These are phyloP conservation scores for Brevimyrus niger DNA, from an alignment of 2,113 vertebrate genomes.

Conservation along the genomic window DNA sequence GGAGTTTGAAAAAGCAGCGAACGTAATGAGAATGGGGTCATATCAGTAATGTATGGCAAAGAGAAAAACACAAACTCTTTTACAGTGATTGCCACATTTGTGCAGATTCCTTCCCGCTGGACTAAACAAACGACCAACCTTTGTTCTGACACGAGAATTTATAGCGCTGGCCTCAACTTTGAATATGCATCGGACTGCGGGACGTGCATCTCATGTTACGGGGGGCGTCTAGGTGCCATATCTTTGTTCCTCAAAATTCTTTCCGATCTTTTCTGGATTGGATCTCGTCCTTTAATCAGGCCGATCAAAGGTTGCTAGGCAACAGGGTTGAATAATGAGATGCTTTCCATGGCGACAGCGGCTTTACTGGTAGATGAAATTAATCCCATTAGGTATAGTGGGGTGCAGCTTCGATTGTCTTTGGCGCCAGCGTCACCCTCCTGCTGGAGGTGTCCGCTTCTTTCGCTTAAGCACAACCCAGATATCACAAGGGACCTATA, in stretches of 20 bases:
- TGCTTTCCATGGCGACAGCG: conserved; percentile 16
- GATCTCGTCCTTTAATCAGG: conserved; percentile 5
- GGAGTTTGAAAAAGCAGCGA: not conserved
- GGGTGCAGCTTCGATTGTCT: conserved; percentile 13
- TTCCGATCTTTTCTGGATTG: not conserved
- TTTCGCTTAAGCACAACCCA: not conserved
- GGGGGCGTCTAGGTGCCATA: not conserved
- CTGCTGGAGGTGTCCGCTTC: not conserved
- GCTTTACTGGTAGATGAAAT: conserved; percentile 18
- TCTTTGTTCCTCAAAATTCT: not conserved
- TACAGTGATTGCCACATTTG: not conserved
- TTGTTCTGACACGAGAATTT: not conserved
- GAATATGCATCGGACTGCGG: not conserved
- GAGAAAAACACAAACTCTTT: not conserved
- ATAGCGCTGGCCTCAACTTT: not conserved
- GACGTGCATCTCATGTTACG: not conserved
- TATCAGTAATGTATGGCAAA: not conserved
- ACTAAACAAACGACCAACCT: not conserved
- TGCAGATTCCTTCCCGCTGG: not conserved
- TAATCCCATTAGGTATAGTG: conserved; percentile 19
- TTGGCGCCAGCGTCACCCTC: not conserved
- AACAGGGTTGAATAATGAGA: conserved; percentile 16
- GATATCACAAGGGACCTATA: not conserved
- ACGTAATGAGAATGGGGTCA: not conserved
- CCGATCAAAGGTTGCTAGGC: conserved; percentile 19